Percentiles rank a stretch among this genome's conserved stretches.
Conservation (phyloP, 2,113 vertebrate species). For the Prunella himalayana region DNA sequence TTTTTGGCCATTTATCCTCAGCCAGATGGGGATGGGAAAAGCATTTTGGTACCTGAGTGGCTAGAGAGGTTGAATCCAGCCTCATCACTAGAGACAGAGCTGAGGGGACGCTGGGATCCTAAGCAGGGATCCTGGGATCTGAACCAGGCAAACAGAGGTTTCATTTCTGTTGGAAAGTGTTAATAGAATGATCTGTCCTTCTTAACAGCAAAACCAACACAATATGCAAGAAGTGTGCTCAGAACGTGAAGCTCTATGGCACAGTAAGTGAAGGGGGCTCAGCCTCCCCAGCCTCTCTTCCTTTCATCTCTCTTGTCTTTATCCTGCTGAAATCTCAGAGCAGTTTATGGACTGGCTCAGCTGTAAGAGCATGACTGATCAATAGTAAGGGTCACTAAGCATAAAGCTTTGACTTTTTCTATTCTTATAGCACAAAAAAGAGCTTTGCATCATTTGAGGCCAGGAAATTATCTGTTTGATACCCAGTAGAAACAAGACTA, state of each 20-base stretch:
- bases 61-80: neutral
- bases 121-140: neutral
- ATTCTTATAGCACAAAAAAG: neutral
- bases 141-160: neutral
- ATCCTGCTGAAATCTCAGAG: neutral
- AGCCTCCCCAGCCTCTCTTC: neutral
- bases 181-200: neutral
- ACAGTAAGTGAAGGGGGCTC: constrained; percentile 67
- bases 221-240: constrained; percentile 82
- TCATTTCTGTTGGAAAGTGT: neutral
- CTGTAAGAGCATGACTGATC: neutral
- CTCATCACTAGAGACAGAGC: neutral
- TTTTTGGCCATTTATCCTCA: neutral
- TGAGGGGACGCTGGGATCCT: neutral
- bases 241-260: constrained; percentile 80
- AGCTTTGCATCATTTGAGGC: neutral
- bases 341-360: neutral
- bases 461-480: neutral
- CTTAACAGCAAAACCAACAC: constrained; percentile 79
- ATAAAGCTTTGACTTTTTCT: neutral
- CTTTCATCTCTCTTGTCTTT: neutral
- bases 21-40: neutral
- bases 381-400: neutral
- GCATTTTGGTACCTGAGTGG: neutral
- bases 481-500: neutral